A percentile compares a stretch with the other conserved stretches of the same genome.
phyloP scores from a whole-genome alignment of 2,113 vertebrate genomes.

The Pangasianodon gigas region DNA sequence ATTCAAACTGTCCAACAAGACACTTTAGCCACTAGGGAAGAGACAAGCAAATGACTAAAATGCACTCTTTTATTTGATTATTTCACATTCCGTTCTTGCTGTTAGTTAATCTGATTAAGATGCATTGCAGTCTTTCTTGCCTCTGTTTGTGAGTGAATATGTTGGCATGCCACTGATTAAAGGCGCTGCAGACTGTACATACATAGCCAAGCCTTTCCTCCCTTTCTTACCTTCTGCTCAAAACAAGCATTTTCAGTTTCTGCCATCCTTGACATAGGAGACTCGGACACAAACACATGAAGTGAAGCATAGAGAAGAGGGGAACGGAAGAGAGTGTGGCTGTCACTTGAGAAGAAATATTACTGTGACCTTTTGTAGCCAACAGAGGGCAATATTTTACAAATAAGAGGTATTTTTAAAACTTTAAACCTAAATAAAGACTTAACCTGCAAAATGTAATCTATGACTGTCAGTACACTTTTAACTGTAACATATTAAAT shows the following conservation, averaged over 20 bases:
- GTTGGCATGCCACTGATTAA: constrained; percentile 29
- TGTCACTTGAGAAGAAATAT: constrained; percentile 1
- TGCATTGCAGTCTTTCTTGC: background rate
- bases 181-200: background rate
- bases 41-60: constrained; percentile 4
- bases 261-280: constrained; percentile 60
- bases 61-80: background rate
- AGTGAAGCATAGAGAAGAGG: constrained; percentile 57
- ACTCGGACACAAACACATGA: constrained; percentile 73
- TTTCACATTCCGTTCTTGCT: background rate
- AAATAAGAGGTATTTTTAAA: background rate
- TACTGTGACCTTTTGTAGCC: constrained; percentile 22
- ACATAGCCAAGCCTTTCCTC: constrained; percentile 45
- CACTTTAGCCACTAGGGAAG: background rate
- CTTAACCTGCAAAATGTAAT: background rate
- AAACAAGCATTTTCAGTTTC: constrained; percentile 74
- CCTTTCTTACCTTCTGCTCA: constrained; percentile 87
- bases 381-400: constrained; percentile 56
- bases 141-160: background rate
- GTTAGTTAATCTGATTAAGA: background rate
- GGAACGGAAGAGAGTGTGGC: constrained; percentile 3
- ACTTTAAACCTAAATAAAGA: background rate
- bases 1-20: constrained; percentile 28
- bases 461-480: background rate
- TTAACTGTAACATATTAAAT: background rate